Evolutionary conservation across 1,140 invertebrate species (phyloP).

Genomic region (Cryptotermes secundus): DNA sequence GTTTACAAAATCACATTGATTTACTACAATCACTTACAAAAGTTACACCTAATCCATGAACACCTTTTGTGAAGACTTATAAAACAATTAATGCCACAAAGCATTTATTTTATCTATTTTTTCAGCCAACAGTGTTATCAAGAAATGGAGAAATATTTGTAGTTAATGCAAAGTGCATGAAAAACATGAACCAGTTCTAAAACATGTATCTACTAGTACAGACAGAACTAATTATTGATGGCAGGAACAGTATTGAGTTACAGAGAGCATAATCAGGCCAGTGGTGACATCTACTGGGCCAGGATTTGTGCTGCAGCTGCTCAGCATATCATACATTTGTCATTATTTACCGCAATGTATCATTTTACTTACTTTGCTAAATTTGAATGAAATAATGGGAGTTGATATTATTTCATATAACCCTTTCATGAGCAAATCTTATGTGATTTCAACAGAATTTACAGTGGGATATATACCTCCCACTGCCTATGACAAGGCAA

Average conservation of each 20-base stretch:
- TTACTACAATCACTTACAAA: background rate
- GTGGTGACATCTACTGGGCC: slow-evolving; percentile 4
- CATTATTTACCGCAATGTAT: too few relatives aligned
- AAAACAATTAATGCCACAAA: background rate
- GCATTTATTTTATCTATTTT: too few relatives aligned
- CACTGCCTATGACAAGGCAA: too few relatives aligned
- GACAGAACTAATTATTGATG: background rate
- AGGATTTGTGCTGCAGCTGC: background rate
- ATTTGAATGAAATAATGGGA: too few relatives aligned
- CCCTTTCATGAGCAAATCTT: too few relatives aligned
- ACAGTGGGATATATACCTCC: too few relatives aligned
- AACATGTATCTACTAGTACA: background rate
- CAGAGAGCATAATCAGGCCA: slow-evolving; percentile 2
- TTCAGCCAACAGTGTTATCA: background rate
- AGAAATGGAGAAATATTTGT: background rate
- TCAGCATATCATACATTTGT: background rate
- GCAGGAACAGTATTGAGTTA: slow-evolving; percentile 10
- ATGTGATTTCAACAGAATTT: too few relatives aligned
- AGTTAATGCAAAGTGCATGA: slow-evolving; percentile 2
- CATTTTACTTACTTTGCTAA: too few relatives aligned
- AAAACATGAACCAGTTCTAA: background rate
- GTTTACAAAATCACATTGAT: too few relatives aligned
- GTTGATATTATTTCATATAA: too few relatives aligned
- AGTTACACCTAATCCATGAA: background rate
- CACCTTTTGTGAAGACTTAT: background rate